Base-by-base conservation (phyloP, 2,888 invertebrate genomes). In the Selenia dentaria region DNA sequence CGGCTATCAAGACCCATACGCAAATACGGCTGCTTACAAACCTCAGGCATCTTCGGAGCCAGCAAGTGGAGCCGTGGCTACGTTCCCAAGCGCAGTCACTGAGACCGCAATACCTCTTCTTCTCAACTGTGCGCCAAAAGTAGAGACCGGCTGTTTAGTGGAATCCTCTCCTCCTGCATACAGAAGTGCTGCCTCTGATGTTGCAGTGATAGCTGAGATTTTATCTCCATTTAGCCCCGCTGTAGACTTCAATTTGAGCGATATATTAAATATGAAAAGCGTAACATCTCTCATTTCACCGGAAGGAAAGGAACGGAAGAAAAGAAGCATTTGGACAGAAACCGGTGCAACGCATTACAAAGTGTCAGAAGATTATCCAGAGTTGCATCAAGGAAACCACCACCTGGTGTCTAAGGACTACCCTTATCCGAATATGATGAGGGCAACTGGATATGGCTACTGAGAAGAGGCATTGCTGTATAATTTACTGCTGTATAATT, bases 301-400 rank as follows among this genome's bases (percentile, higher is more conserved):
- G 11, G 53, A 51, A 12, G 31, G 22, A 1, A 36, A 37, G 3
- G 37, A 46, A 10, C 35, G 46, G 6, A 46, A 14, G 24, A 50
- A 43, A 6, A 50, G 59, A 24, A 58, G 62, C 50, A 8, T 25
- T 3, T 44, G 45, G 35, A 16, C 46, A 1, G 55, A 51, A 5
- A 45, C 43, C 24, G 57, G 54, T 0, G 51, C 59, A 11, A 55
- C 57, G 6, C 66, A 64, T 36, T 59, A 64, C 22, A 72, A 54
- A 26, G 62, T 74, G 1, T 71, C 74, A 0, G 63, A 68, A 48
- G 71, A 74, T 35, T 67, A 48, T 33, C 69, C 69, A 2, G 65
- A 65, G 11, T 2, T 10, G 0, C 50, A 43, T n/a, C 43, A 45
- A 18, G 64, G 65, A 0, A 60, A 61, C 24, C 67, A 51, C 31